Conservation (phyloP, 2,113 vertebrate species). For the Phrynosoma platyrhinos region DNA sequence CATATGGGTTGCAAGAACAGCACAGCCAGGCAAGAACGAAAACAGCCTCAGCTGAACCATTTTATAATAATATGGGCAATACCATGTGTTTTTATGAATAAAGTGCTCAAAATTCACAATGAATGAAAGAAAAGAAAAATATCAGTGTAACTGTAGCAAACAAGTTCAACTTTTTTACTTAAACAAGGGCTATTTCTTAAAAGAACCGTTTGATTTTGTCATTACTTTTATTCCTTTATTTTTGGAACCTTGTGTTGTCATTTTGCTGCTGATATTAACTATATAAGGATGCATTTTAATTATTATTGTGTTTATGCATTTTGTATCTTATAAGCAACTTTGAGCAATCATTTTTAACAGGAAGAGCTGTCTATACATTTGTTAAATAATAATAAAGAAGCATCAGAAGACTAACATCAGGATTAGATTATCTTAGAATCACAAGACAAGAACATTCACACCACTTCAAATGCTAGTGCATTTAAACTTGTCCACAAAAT, state of each 20-base stretch:
- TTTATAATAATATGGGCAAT: slow-evolving; percentile 52
- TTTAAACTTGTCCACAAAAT: not conserved
- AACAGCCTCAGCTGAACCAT: slow-evolving; percentile 35
- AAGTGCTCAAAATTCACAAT: slow-evolving; percentile 7
- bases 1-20: not conserved
- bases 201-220: not conserved
- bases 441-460: not conserved
- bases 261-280: no score
- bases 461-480: not conserved
- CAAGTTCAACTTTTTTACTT: not conserved
- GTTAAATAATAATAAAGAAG: not conserved
- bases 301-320: no score
- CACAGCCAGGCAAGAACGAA: slow-evolving; percentile 18
- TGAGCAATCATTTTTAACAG: no score
- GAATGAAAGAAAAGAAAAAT: rapidly evolving
- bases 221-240: not conserved
- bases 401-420: no score
- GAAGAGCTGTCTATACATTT: not conserved
- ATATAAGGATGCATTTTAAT: no score
- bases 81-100: slow-evolving; percentile 38
- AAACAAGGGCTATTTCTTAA: not conserved
- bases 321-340: no score
- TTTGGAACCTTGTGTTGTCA: no score
- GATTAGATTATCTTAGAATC: not conserved
- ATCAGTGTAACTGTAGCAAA: not conserved